Evolutionary conservation across 2,113 vertebrate genomes (phyloP).

Genomic region (Rana temporaria): DNA sequence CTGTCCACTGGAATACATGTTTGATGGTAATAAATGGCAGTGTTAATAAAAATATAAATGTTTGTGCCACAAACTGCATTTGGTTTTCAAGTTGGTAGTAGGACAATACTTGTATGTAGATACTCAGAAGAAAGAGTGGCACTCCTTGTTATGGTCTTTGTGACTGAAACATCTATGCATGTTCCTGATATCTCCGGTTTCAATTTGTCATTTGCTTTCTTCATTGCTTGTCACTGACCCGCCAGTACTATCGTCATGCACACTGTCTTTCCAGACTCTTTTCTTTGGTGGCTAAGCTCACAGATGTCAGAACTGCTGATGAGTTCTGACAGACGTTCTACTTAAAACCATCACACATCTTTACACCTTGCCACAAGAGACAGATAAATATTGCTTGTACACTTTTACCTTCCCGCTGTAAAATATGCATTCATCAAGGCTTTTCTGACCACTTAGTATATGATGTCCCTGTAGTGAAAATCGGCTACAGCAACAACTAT

Average conservation of each 20-base stretch:
- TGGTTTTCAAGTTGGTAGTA: no score
- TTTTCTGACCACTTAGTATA: constrained; percentile 27
- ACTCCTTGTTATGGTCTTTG: no score
- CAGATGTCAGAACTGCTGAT: not conserved
- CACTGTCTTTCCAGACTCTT: not conserved
- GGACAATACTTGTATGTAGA: no score
- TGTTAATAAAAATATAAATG: no score
- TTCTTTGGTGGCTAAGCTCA: not conserved
- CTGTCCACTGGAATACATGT: no score
- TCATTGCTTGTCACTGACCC: constrained; percentile 12
- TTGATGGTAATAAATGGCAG: no score
- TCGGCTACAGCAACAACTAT: constrained; percentile 21
- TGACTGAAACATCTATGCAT: no score
- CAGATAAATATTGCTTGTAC: not conserved
- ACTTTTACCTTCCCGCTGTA: not conserved
- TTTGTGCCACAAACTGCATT: no score
- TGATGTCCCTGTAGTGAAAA: not conserved
- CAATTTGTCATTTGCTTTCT: not conserved
- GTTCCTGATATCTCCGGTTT: no score
- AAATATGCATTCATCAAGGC: constrained; percentile 3
- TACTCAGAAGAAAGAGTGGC: no score
- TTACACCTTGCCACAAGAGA: constrained; percentile 8
- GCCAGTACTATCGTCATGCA: not conserved
- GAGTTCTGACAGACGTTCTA: not conserved
- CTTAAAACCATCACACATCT: constrained; percentile 1